Conservation (phyloP, 2,888 invertebrate genomes). For the Tromatobia lineatoria region DNA sequence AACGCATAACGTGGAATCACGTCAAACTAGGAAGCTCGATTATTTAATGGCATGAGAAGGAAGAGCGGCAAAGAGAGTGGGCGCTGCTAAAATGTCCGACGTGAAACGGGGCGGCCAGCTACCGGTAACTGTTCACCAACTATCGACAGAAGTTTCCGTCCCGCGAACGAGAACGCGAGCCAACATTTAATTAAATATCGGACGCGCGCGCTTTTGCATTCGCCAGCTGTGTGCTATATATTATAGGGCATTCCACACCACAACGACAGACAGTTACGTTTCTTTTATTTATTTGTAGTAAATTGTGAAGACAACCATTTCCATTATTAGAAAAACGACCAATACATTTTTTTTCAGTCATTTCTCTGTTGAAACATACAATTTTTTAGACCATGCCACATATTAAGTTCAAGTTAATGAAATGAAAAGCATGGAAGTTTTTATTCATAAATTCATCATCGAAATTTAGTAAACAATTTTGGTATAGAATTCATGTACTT, state of each 20-base stretch:
- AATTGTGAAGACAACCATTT: not conserved
- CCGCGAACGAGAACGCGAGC: slow-evolving; percentile 60
- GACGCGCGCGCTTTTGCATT: slow-evolving; percentile 56
- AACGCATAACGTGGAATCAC: slow-evolving; percentile 5
- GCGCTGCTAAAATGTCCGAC: slow-evolving; percentile 54
- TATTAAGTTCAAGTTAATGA: too few species aligned
- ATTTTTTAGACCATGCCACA: too few species aligned
- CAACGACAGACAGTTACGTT: too few species aligned
- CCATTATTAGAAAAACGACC: not conserved
- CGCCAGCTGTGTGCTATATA: slow-evolving; percentile 4
- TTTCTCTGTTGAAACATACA: too few species aligned
- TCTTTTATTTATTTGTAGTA: too few species aligned
- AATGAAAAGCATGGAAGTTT: too few species aligned
- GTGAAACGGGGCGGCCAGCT: slow-evolving; percentile 49
- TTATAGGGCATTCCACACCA: too few species aligned
- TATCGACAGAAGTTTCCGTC: slow-evolving; percentile 78
- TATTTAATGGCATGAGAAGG: slow-evolving; percentile 12
- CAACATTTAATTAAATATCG: slow-evolving; percentile 80
- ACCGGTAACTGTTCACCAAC: slow-evolving; percentile 69
- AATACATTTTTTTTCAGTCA: not conserved
- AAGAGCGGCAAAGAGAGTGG: not conserved
- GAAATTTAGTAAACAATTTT: too few species aligned
- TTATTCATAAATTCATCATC: too few species aligned
- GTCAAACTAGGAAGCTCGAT: not conserved
- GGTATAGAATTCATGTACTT: too few species aligned